Conservation (phyloP, 1,140 invertebrate species). For the Helicoverpa armigera region DNA sequence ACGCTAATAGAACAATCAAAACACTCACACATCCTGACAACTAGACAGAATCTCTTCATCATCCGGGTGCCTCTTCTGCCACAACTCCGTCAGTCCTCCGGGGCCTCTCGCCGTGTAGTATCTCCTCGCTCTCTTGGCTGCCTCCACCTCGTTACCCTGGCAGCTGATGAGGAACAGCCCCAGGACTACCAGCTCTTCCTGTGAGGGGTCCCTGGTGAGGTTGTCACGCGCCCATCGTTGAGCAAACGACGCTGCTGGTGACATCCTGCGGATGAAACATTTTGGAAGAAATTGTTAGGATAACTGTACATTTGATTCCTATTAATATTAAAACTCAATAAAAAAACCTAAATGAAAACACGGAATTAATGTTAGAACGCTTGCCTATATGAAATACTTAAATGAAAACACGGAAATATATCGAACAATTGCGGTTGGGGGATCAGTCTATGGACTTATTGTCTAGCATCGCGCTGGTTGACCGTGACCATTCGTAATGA, state of each 20-base stretch:
- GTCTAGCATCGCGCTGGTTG: too few relatives aligned
- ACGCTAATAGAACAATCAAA: background rate
- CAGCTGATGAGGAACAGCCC: constrained; percentile 71
- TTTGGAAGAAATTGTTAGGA: background rate
- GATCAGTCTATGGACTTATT: too few relatives aligned
- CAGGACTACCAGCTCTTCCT: constrained; percentile 69
- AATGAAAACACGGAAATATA: background rate
- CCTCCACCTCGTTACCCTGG: constrained; percentile 71
- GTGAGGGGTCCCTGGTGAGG: constrained; percentile 67
- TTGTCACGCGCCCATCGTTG: constrained; percentile 82
- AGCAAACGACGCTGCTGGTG: constrained; percentile 82
- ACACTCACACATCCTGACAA: constrained; percentile 79
- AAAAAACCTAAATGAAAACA: too few relatives aligned
- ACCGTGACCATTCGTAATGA: too few relatives aligned
- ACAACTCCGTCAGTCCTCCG: constrained; percentile 72
- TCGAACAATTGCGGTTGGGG: too few relatives aligned
- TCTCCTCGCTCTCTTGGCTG: constrained; percentile 72
- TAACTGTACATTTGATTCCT: background rate
- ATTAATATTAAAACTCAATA: too few relatives aligned
- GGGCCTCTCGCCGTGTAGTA: constrained; percentile 77
- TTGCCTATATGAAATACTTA: background rate
- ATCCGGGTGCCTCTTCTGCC: constrained; percentile 76
- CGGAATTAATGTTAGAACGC: too few relatives aligned
- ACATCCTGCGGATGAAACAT: constrained; percentile 73
- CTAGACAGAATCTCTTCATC: constrained; percentile 82